Base-by-base conservation (phyloP, 2,888 invertebrate genomes). In the Diachrysia chrysitis region DNA sequence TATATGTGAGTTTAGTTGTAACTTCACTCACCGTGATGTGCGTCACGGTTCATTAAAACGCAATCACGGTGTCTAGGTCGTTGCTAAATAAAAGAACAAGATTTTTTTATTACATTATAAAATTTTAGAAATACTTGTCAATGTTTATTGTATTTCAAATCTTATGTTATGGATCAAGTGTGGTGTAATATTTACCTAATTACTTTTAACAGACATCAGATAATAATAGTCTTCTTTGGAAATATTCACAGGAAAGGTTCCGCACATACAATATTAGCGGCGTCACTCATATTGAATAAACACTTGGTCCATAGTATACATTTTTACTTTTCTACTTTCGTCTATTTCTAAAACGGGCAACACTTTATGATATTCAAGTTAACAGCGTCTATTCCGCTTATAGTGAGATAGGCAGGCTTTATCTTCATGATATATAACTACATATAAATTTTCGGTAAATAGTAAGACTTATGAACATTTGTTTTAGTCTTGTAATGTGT, bases 401-500 rank as follows among this genome's bases (percentile, higher is more conserved):
- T 57, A 48, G 69, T 55, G 51, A 7, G 69, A 46, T 17, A 25
- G 35, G 21, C 17, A 32, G 19, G 42, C 35, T 58, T 37, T 16
- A 29, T 64, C 16, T 37, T 51, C 48, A 55, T 42, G 42, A 19
- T 48, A 25, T 53, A 58, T 9, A 55, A 66, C 9, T 65, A 48
- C 23, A 32, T 10, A 32, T 0, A 68, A 62, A 59, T 66, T 42
- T 55, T 23, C 58, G 63, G 55, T 58, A 37, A 66, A 71, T 60
- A 32, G 32, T 70, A 67, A 66, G 46, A 61, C 62, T 65, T 66
- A 56, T 51, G 46, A 35, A 58, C 59, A 54, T 61, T 46, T 37
- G 51, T 19, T 53, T 70, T 68, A 71, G 67, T 82, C 63, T 79
- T 32, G 54, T 69, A 60, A 82, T 69, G 58, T 67, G 68, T 58